These are phyloP conservation scores for Paraplagusia blochii DNA, from an alignment of 2,113 vertebrate genomes.

Conservation along the genomic window DNA sequence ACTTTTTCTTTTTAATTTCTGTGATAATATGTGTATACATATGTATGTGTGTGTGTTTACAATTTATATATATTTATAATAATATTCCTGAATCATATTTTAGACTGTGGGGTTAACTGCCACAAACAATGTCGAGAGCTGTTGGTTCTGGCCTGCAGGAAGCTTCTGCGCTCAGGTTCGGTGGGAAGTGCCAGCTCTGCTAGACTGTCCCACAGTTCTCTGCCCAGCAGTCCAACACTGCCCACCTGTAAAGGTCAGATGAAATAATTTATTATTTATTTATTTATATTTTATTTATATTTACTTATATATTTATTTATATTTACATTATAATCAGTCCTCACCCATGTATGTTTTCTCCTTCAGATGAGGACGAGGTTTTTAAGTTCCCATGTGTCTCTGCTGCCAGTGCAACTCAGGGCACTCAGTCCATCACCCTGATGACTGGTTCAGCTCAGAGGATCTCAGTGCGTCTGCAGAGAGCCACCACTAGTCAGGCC, in stretches of 20 bases:
- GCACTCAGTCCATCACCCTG: slow-evolving; percentile 87
- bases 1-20: too few relatives aligned
- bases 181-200: slow-evolving; percentile 73
- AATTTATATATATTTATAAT: too few relatives aligned
- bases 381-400: slow-evolving; percentile 85
- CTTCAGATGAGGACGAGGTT: slow-evolving; percentile 87
- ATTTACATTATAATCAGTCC: neutral
- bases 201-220: slow-evolving; percentile 79
- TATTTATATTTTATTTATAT: too few relatives aligned
- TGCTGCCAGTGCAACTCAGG: slow-evolving; percentile 72
- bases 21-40: too few relatives aligned
- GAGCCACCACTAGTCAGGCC: slow-evolving; percentile 90
- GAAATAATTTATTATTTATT: too few relatives aligned
- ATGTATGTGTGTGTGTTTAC: too few relatives aligned
- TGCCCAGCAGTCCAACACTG: slow-evolving; percentile 88
- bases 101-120: slow-evolving; percentile 95
- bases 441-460: slow-evolving; percentile 90
- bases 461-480: slow-evolving; percentile 90
- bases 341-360: neutral
- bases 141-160: slow-evolving; percentile 91
- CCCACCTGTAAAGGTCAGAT: slow-evolving; percentile 78
- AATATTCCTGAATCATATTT: too few relatives aligned
- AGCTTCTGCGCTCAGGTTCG: slow-evolving; percentile 83
- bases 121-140: slow-evolving; percentile 96
- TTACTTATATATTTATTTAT: too few relatives aligned